Percentiles rank a stretch among this genome's conserved stretches.
These are phyloP conservation scores for Biston betularia DNA, from an alignment of 2,888 invertebrate species.

Conservation along the genomic window DNA sequence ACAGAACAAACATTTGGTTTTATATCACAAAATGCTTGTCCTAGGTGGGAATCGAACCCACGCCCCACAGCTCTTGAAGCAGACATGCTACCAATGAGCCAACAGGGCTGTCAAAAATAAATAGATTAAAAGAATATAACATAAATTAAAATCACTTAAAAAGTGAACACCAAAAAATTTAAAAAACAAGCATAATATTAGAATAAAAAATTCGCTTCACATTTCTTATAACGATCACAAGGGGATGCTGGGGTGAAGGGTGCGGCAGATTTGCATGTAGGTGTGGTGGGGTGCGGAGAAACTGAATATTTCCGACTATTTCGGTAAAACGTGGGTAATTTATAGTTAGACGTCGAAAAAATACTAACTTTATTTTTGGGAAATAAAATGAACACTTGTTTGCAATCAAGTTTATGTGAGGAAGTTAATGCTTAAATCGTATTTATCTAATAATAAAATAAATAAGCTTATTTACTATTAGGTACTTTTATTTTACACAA, in stretches of 20 bases:
- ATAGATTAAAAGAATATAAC: not conserved
- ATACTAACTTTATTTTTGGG: not conserved
- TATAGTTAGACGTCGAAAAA: conserved; percentile 24
- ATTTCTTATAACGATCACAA: conserved; percentile 68
- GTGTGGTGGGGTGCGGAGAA: conserved; percentile 46
- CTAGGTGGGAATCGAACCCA: too few relatives aligned
- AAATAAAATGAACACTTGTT: too few relatives aligned
- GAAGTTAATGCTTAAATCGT: too few relatives aligned
- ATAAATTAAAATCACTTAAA: not conserved
- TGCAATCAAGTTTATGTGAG: too few relatives aligned
- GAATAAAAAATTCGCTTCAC: conserved; percentile 57
- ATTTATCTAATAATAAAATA: too few relatives aligned
- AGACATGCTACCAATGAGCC: too few relatives aligned
- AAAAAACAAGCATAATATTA: conserved; percentile 48
- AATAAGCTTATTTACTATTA: too few relatives aligned
- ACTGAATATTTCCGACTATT: conserved; percentile 49
- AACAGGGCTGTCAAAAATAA: too few relatives aligned
- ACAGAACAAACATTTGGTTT: too few relatives aligned
- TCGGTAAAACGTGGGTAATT: conserved; percentile 28
- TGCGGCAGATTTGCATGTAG: conserved; percentile 66
- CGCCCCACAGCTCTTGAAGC: too few relatives aligned
- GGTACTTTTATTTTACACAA: too few relatives aligned
- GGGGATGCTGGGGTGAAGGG: conserved; percentile 52
- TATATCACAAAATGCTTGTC: too few relatives aligned
- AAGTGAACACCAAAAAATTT: not conserved